Conservation (phyloP, 2,888 invertebrate genomes). For the Cephus spinipes region DNA sequence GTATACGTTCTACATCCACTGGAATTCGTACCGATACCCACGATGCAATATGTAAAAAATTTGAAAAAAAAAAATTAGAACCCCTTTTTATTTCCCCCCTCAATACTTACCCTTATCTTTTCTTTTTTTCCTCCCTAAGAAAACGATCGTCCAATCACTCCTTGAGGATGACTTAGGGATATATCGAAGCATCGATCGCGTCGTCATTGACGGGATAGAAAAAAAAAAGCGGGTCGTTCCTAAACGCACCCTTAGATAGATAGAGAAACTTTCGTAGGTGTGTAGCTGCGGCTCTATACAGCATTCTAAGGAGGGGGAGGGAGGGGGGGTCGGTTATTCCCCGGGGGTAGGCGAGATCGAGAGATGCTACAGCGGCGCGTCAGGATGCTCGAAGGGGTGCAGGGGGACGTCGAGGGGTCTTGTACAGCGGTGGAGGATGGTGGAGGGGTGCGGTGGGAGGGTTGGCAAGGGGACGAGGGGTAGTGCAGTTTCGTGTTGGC, state of each 20-base stretch:
- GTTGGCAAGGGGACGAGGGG: slow-evolving; percentile 62
- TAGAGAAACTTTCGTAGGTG: background rate
- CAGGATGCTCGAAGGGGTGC: slow-evolving; percentile 3
- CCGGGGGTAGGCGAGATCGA: slow-evolving; percentile 23
- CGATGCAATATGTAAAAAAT: background rate
- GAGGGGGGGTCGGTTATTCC: background rate
- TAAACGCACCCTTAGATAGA: slow-evolving; percentile 4
- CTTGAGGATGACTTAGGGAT: background rate
- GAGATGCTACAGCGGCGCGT: slow-evolving; percentile 8
- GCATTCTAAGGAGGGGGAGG: background rate
- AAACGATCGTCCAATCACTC: background rate
- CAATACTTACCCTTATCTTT: background rate
- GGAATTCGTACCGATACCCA: background rate
- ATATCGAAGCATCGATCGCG: background rate
- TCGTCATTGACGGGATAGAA: background rate
- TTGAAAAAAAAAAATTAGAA: background rate
- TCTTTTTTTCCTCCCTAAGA: background rate
- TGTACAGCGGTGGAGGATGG: slow-evolving; percentile 10
- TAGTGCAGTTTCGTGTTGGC: slow-evolving; percentile 75
- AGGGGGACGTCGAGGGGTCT: background rate
- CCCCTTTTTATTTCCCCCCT: background rate
- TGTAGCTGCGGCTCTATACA: background rate
- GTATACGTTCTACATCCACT: background rate
- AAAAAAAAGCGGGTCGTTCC: background rate
- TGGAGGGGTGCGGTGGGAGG: slow-evolving; percentile 36